These are phyloP conservation scores for Xestoiulus laeticollis DNA, from an alignment of 2,888 invertebrate species.

Conservation along the genomic window DNA sequence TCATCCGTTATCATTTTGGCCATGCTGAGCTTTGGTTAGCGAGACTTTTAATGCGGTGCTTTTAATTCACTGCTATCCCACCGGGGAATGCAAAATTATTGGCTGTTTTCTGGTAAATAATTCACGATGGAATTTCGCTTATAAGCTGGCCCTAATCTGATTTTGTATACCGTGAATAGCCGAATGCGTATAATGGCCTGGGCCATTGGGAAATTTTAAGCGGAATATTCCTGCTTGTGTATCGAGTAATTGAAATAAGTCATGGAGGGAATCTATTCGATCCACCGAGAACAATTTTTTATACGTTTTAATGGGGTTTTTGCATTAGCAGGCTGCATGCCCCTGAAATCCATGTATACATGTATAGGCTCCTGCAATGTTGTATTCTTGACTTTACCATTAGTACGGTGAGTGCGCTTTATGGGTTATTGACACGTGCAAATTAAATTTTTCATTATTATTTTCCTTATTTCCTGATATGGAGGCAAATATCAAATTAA, in stretches of 20 bases:
- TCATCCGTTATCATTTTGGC: background rate
- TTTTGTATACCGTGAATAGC: background rate
- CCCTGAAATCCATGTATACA: too few species aligned
- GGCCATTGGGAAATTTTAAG: background rate
- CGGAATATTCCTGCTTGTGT: background rate
- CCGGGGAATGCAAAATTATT: slow-evolving; percentile 1
- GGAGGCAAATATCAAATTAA: too few species aligned
- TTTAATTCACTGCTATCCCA: background rate
- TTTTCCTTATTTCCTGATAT: too few species aligned
- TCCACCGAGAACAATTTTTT: background rate
- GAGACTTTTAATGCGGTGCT: background rate
- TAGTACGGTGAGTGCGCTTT: too few species aligned
- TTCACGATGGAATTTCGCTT: slow-evolving; percentile 15
- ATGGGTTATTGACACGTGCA: too few species aligned
- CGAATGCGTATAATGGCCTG: background rate
- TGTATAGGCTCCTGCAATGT: too few species aligned
- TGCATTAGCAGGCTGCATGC: background rate
- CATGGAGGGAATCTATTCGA: background rate
- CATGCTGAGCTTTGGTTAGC: background rate
- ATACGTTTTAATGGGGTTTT: background rate
- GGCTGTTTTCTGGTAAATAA: background rate
- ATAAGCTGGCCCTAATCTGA: background rate
- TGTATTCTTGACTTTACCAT: too few species aligned
- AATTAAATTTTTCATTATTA: too few species aligned
- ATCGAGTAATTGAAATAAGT: slow-evolving; percentile 37